Evolutionary conservation across 2,797 vertebrate genomes (phyloP), one percentile per base, ranked within the genome.

Genomic region (Phylloscopus collybita): DNA sequence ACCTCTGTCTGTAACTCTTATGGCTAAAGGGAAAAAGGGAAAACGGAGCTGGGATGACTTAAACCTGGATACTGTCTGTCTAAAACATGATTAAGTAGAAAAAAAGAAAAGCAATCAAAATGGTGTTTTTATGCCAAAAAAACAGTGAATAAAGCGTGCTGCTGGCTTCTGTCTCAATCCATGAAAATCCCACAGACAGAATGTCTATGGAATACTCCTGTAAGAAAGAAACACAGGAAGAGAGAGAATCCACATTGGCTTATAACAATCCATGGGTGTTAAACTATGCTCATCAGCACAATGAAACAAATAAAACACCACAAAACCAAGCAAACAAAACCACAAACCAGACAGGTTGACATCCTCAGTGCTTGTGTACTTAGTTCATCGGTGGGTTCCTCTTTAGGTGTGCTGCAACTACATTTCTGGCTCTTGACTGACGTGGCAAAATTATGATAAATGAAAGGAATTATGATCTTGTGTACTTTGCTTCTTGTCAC

Each of bases 141-240:
- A 91, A 60, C 50, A 54, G 64, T 3, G 19, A 90, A 86, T 82
- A 92, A 90, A 80, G 74, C 73, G 82, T 62, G 50, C 57, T 94
- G 34, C 67, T 93, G 83, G 74, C 74, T 95, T 96, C 76, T 91
- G 44, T 93, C 88, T 96, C 93, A 96, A 96, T 94, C 95, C 90
- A 85, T 83, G 94, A 88, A 88, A 96, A 89, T 90, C 78, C 71
- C 53, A 29, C 69, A 80, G 78, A 40, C 5, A 0, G 78, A 89
- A 92, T 93, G 64, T 87, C 72, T 91, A 23, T 93, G 71, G 71
- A 95, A 42, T 94, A 95, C 88, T 95, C 80, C 67, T 92, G 22
- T 74, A 67, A 72, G 80, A 94, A 95, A 93, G 90, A 93, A 88
- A 51, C 38, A 69, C 36, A 65, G 78, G 86, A 76, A 82, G 75